phyloP scores from a whole-genome alignment of 2,888 invertebrate species.

The Drosophila nigritarsus region DNA sequence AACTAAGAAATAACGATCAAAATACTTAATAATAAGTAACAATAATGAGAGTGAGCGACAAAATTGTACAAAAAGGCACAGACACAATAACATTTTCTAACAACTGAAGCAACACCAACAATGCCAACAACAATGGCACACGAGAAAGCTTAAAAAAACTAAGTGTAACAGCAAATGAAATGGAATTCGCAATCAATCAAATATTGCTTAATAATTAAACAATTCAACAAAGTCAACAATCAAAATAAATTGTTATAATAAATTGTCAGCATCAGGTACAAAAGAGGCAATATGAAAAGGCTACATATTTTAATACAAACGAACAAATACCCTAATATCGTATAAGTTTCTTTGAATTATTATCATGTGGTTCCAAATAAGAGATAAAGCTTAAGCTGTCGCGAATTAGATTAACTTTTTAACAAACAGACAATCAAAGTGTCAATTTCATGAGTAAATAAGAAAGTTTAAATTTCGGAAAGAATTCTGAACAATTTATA shows the following conservation, averaged over 20 bases:
- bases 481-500: not conserved
- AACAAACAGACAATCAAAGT: not conserved
- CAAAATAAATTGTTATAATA: constrained; percentile 67
- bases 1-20: constrained; percentile 60
- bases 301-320: not conserved
- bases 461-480: not conserved
- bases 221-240: constrained; percentile 77
- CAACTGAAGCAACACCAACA: constrained; percentile 53
- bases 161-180: constrained; percentile 69
- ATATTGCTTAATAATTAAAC: constrained; percentile 78
- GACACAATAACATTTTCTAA: constrained; percentile 48
- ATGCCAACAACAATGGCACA: constrained; percentile 24
- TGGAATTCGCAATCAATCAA: constrained; percentile 77
- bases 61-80: constrained; percentile 50
- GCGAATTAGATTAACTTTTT: not conserved
- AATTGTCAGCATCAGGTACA: constrained; percentile 57
- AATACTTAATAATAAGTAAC: constrained; percentile 61
- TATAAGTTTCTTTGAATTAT: not conserved
- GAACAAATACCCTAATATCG: constrained; percentile 26
- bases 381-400: not conserved
- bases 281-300: constrained; percentile 36
- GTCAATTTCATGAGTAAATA: not conserved
- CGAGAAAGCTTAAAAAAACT: constrained; percentile 68
- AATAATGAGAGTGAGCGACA: constrained; percentile 74
- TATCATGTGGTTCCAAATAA: not conserved